Percentiles rank a stretch among this genome's conserved stretches.
Conservation (phyloP, 2,113 vertebrate genomes). For the Calyptomena viridis region DNA sequence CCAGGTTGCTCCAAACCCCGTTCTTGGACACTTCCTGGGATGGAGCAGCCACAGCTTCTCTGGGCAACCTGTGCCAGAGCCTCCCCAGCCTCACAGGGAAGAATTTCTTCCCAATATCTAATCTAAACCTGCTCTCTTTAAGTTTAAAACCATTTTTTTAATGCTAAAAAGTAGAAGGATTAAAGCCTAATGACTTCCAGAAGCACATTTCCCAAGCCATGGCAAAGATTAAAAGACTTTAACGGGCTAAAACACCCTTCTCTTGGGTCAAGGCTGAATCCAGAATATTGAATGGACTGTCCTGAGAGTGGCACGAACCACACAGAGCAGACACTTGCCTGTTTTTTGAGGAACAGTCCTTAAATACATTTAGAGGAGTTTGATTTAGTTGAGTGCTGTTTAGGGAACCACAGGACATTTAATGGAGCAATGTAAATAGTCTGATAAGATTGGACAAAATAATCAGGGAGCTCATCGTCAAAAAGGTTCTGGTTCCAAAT, state of each 20-base stretch:
- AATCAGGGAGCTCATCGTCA: not conserved
- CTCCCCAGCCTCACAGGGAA: fast-evolving
- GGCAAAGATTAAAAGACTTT: not conserved
- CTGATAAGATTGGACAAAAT: not conserved
- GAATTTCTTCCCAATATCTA: not conserved
- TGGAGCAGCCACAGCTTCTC: not conserved
- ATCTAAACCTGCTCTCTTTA: not conserved
- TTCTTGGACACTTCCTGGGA: not conserved
- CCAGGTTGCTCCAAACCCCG: fast-evolving
- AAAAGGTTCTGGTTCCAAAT: not conserved
- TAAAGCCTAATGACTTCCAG: not conserved
- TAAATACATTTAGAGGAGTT: not conserved
- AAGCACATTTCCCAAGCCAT: not conserved
- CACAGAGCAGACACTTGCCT: not conserved
- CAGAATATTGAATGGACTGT: not conserved
- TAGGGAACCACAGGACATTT: not conserved
- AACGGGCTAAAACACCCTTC: not conserved
- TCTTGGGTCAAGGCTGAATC: not conserved
- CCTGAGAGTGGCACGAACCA: not conserved
- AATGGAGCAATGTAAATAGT: not conserved
- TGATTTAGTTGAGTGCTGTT: not conserved
- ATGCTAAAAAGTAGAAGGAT: not conserved
- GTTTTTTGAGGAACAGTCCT: not conserved
- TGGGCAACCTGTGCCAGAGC: not conserved
- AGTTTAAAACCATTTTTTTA: not conserved